phyloP scores from a whole-genome alignment of 2,888 invertebrate genomes.

The Parascotia fuliginaria region DNA sequence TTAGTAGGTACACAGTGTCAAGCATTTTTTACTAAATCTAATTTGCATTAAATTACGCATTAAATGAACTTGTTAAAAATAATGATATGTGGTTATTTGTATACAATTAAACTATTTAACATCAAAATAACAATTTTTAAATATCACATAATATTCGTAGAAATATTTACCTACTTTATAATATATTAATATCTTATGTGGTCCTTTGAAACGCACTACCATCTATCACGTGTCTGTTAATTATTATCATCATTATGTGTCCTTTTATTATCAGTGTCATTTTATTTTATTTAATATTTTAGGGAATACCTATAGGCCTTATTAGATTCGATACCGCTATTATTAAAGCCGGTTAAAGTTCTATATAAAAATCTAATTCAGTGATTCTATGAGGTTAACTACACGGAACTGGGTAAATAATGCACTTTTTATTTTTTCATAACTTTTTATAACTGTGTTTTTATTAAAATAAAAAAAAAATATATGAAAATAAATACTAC shows the following conservation, averaged over 20 bases:
- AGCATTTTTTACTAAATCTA: slow-evolving; percentile 39
- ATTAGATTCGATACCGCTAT: slow-evolving; percentile 10
- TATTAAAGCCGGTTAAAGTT: slow-evolving; percentile 20
- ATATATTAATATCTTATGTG: slow-evolving; percentile 74
- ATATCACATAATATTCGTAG: slow-evolving; percentile 84
- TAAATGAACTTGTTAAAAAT: slow-evolving; percentile 68
- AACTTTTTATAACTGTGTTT: no score
- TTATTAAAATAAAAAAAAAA: no score
- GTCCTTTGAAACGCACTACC: slow-evolving; percentile 63
- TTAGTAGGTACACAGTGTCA: slow-evolving; percentile 30
- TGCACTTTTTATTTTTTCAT: no score
- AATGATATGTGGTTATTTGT: slow-evolving; percentile 82
- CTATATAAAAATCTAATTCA: slow-evolving; percentile 31
- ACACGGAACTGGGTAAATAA: slow-evolving; percentile 31
- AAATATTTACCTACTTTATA: slow-evolving; percentile 68
- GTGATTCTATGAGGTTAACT: slow-evolving; percentile 24
- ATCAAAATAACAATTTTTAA: slow-evolving; percentile 78
- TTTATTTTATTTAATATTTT: slow-evolving; percentile 16
- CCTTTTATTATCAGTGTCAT: slow-evolving; percentile 24
- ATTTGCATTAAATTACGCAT: slow-evolving; percentile 47
- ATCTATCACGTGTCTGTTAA: slow-evolving; percentile 65
- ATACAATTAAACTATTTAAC: slow-evolving; percentile 74
- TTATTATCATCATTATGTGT: slow-evolving; percentile 21
- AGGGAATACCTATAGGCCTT: slow-evolving; percentile 18
- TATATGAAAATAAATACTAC: no score